Evolutionary conservation across 2,113 vertebrate genomes (phyloP), one percentile per base, ranked within the genome.

Genomic region (Chlorodrepanis virens): DNA sequence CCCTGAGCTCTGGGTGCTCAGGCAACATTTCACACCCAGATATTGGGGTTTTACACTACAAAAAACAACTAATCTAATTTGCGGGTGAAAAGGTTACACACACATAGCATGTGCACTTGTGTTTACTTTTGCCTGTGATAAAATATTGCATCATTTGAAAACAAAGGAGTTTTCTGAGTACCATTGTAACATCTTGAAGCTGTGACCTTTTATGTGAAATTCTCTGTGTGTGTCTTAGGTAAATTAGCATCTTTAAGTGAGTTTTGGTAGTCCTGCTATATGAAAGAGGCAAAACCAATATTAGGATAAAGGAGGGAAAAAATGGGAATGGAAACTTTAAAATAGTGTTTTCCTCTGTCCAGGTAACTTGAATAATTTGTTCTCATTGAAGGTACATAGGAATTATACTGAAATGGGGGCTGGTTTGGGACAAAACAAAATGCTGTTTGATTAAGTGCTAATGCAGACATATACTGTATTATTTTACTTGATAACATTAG

Each of bases 171-270:
- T 65, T 64, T 61, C 50, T 79, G 49, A 7, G 44, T 53, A 39
- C 15, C 5, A 0, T 16, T 47, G 33, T 29, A 8, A 35, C 1
- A 2, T 4, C 20, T 42, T 14, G 4, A 35, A 17, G 11, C 19
- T 77, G 49, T 64, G 20, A 53, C 12, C 16, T 63, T 40, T 52
- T 10, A 1, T 18, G 39, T 44, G 37, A 68, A n/a, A 45, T 75
- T 60, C 25, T 65, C 47, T 50, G 1, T 4, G 1, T 22, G 6
- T 6, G 22, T 68, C 47, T 39, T 40, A 4, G 1, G 8, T 53
- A 72, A 87, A 70, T 54, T 23, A 59, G 21, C 12, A 14, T 33
- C 18, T 69, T 60, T 9, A 40, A 60, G 29, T 31, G 25, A 90
- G 33, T 70, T 77, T 77, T 10, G 21, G 6, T 69, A 70, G 54